Base-by-base conservation (phyloP, 2,888 invertebrate species). In the Drosophila kokeensis region DNA sequence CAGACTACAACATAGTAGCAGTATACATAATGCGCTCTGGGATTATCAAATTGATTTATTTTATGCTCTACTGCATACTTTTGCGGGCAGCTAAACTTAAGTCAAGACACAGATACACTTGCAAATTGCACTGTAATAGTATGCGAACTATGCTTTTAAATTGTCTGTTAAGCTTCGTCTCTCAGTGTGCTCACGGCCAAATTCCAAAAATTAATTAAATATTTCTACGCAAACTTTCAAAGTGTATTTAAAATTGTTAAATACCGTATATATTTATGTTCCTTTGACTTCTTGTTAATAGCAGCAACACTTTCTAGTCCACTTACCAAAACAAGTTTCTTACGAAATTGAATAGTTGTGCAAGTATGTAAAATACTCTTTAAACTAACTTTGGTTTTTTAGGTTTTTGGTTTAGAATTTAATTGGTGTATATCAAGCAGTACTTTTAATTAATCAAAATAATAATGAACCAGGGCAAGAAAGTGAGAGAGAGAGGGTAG, bases 41-140 rank as follows among this genome's bases (percentile, higher is more conserved):
- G 72, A 79, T 81, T 81, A 82, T 70, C 55, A 81, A 81, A 81
- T 82, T 81, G 81, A 81, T 82, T 79, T 79, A 40, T n/a, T 67
- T 67, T 53, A 55, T 29, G 27, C 6, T 58, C 11, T 69, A 36
- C 45, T 58, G 75, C 69, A 65, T 74, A 74, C 75, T 64, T 69
- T 58, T 50, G 45, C 29, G 69, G 54, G 60, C 53, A 52, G 29
- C 36, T 36, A 2, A 36, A 63, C 24, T 57, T 40, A 21, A 18
- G 15, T 32, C 34, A 30, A 27, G 18, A 0, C 24, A 30, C 11
- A 48, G n/a, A 24, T 10, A 27, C 21, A 38, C 27, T n/a, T 55
- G 38, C 29, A 40, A 55, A 40, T 40, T 57, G 38, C 38, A 40
- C 21, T 27, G 36, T n/a, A 11, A 50, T n/a, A n/a, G n/a, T 27